Base-by-base conservation (phyloP, 1,140 invertebrate species). In the Medauroidea extradentata region DNA sequence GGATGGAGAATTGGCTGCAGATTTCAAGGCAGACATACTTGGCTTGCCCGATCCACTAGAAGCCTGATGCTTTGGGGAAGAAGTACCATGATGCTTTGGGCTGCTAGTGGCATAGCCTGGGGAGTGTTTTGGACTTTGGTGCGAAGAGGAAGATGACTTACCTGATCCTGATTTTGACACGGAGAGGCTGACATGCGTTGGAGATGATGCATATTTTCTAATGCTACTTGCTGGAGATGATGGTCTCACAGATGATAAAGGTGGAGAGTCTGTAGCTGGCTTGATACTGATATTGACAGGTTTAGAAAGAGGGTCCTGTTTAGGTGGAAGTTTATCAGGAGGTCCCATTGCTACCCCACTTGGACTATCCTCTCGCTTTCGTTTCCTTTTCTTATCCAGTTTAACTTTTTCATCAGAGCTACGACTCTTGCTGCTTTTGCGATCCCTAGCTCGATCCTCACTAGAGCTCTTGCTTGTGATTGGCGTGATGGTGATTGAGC, bases 11-110 rank as follows among this genome's bases (percentile, higher is more conserved):
- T 81, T 85, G 1, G 87, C 83, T 1, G 88, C 87, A 21, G 87
- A 90, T 69, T 92, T 92, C n/a, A 92, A 71, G 1, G 90, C 83
- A 0, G 89, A 91, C 85, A 94, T 91, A 66, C 90, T 93, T 0
- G 91, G 91, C 69, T 94, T 94, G 0, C 91, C 90, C 1, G 88
- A 85, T 60, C 87, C 84, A 1, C 81, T 76, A 1, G 78, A 79
- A 16, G 74, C 83, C 16, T 55, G 53, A 24, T 55, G 53, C 21
- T 55, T 55, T 9, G 53, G 53, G 29, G 53, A 55, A 19, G 53
- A 55, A 9, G 53, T 55, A 1, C 53, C 53, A 27, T 55, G 53
- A 16, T 55, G 53, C 3, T 55, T 55, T 14, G 53, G 53, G 53
- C 53, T 55, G 16, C 41, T 55, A 16, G 53, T 55, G 5, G 53